Percentiles rank a stretch among this genome's conserved stretches.
Evolutionary conservation across 2,888 invertebrate genomes (phyloP).

Genomic region (Drosophila affinis): DNA sequence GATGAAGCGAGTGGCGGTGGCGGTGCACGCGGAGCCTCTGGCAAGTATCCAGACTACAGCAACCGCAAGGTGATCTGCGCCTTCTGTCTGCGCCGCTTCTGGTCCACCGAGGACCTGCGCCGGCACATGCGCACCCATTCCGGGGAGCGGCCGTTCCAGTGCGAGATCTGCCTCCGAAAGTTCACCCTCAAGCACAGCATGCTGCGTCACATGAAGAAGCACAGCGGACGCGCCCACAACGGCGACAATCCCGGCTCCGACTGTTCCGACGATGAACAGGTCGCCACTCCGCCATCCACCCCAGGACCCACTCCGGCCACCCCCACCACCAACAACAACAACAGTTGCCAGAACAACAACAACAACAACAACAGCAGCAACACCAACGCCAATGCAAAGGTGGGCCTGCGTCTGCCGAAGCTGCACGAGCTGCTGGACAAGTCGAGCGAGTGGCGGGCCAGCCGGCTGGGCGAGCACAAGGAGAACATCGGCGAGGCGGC

Average conservation of each 20-base stretch:
- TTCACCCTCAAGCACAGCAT: slow-evolving; percentile 97
- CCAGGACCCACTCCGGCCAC: slow-evolving; percentile 54
- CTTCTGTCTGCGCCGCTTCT: slow-evolving; percentile 96
- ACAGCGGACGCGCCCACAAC: slow-evolving; percentile 87
- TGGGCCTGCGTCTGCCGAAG: slow-evolving; percentile 75
- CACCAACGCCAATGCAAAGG: slow-evolving; percentile 35
- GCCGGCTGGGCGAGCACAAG: slow-evolving; percentile 80
- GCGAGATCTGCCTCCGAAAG: slow-evolving; percentile 93
- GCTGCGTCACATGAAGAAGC: slow-evolving; percentile 96
- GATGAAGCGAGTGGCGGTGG: slow-evolving; percentile 83
- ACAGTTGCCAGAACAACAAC: slow-evolving; percentile 49
- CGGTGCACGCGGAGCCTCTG: slow-evolving; percentile 84
- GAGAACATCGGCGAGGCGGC: slow-evolving; percentile 76
- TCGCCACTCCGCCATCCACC: slow-evolving; percentile 57
- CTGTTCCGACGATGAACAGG: slow-evolving; percentile 83
- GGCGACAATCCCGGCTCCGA: slow-evolving; percentile 80
- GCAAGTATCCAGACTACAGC: slow-evolving; percentile 93
- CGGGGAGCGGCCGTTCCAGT: slow-evolving; percentile 95
- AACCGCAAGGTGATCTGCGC: slow-evolving; percentile 95
- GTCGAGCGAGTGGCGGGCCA: slow-evolving; percentile 80
- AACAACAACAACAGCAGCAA: slow-evolving; percentile 39
- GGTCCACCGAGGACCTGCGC: slow-evolving; percentile 96
- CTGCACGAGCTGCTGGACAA: slow-evolving; percentile 82
- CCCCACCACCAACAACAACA: slow-evolving; percentile 30
- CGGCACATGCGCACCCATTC: slow-evolving; percentile 97